A percentile compares a stretch with the other conserved stretches of the same genome.
Evolutionary conservation across 2,888 invertebrate genomes (phyloP).

Genomic region (Mimumesa dahlbomi): DNA sequence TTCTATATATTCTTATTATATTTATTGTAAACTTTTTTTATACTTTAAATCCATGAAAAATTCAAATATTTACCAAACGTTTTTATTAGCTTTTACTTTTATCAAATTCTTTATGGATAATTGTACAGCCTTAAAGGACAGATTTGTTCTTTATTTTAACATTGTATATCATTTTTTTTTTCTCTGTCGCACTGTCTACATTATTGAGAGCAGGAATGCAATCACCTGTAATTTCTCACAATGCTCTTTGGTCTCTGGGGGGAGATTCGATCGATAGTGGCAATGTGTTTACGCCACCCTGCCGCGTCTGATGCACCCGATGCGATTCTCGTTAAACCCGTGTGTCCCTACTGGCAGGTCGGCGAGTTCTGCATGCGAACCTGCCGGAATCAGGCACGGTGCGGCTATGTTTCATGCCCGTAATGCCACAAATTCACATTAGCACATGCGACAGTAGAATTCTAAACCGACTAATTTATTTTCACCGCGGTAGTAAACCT

Average conservation of each 20-base stretch:
- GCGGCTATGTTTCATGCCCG: conserved; percentile 60
- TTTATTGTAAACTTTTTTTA: no score
- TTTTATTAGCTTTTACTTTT: no score
- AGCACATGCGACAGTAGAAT: conserved; percentile 54
- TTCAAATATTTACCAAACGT: no score
- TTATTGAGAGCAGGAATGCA: conserved; percentile 54
- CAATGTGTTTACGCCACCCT: conserved; percentile 68
- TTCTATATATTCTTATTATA: no score
- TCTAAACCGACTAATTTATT: conserved; percentile 55
- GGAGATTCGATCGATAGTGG: conserved; percentile 62
- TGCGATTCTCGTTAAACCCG: conserved; percentile 73
- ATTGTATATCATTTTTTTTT: conserved; percentile 35
- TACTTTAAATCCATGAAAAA: no score
- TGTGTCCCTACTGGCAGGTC: conserved; percentile 60
- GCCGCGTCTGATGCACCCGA: conserved; percentile 70
- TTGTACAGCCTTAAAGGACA: no score
- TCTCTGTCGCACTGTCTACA: conserved; percentile 24
- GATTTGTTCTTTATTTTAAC: background rate
- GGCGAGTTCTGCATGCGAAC: conserved; percentile 59
- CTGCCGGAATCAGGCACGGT: conserved; percentile 62
- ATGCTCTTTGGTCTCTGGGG: conserved; percentile 56
- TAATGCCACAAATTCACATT: conserved; percentile 64
- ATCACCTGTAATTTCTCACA: conserved; percentile 68
- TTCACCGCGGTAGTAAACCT: conserved; percentile 23
- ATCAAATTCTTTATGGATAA: no score